Evolutionary conservation across 53 echinoderm and acorn worm species (phyloP).

Genomic region (Patiria pectinifera): DNA sequence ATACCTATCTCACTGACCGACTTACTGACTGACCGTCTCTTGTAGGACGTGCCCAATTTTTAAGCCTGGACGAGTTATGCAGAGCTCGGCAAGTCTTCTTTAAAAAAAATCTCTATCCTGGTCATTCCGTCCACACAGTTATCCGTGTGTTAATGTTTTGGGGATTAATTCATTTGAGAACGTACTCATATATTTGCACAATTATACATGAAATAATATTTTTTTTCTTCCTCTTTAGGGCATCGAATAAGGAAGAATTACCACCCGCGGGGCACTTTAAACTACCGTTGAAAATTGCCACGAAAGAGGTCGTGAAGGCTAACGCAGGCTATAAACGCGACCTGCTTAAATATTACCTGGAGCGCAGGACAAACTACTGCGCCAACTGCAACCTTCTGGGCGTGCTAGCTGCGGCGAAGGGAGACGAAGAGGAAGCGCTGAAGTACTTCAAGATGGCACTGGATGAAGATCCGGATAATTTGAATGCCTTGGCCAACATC

Average conservation of each 20-base stretch:
- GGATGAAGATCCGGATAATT: constrained; percentile 8
- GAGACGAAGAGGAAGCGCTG: background rate
- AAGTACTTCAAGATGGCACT: background rate
- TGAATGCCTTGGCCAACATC: constrained; percentile 26
- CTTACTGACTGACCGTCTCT: too few species aligned
- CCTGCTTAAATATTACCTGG: constrained; percentile 6
- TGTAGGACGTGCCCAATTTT: too few species aligned
- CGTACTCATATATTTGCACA: too few species aligned
- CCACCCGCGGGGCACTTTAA: constrained; percentile 1
- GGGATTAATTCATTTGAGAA: too few species aligned
- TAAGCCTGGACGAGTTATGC: too few species aligned
- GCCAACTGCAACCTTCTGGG: constrained; percentile 21
- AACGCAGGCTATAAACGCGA: background rate
- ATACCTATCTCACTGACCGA: too few species aligned
- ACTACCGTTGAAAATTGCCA: background rate
- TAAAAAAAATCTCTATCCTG: too few species aligned
- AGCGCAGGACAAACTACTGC: background rate
- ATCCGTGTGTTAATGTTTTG: too few species aligned
- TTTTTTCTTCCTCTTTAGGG: background rate
- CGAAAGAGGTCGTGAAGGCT: background rate
- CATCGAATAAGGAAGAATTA: background rate
- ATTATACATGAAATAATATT: too few species aligned
- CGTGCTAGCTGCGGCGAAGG: background rate
- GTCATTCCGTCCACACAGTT: too few species aligned
- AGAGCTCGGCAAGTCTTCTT: too few species aligned